Conservation (phyloP, 2,113 vertebrate genomes). For the Acrocephalus arundinaceus region DNA sequence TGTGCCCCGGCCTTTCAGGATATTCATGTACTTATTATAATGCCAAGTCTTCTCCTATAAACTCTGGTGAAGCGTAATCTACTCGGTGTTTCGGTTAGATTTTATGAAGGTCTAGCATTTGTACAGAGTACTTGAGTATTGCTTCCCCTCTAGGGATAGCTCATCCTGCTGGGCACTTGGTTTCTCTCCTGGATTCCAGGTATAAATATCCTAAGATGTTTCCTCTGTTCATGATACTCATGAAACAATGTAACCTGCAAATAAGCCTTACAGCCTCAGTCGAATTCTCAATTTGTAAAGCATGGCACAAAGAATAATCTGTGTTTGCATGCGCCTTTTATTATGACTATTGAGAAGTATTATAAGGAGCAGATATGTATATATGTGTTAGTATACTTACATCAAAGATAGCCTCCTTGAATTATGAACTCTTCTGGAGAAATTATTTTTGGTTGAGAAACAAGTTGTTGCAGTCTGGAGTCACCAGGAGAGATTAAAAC, state of each 20-base stretch:
- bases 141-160: not conserved
- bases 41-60: not conserved
- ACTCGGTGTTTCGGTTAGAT: not conserved
- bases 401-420: too few species aligned
- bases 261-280: not conserved
- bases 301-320: too few species aligned
- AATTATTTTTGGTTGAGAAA: too few species aligned
- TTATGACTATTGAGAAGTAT: too few species aligned
- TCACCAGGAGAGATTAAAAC: too few species aligned
- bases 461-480: too few species aligned
- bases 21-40: rapidly evolving
- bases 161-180: not conserved
- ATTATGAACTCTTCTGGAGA: too few species aligned
- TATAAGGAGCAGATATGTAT: too few species aligned
- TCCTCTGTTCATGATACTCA: not conserved
- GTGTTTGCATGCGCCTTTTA: too few species aligned
- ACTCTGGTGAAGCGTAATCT: not conserved
- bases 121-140: not conserved
- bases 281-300: too few species aligned
- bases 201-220: not conserved
- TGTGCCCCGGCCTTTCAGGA: not conserved
- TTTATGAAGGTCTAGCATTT: not conserved
- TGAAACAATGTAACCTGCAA: not conserved
- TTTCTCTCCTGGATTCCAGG: not conserved
- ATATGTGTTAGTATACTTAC: too few species aligned